These are phyloP conservation scores for Anthoptus insignis DNA, from an alignment of 2,888 invertebrate species.

Conservation along the genomic window DNA sequence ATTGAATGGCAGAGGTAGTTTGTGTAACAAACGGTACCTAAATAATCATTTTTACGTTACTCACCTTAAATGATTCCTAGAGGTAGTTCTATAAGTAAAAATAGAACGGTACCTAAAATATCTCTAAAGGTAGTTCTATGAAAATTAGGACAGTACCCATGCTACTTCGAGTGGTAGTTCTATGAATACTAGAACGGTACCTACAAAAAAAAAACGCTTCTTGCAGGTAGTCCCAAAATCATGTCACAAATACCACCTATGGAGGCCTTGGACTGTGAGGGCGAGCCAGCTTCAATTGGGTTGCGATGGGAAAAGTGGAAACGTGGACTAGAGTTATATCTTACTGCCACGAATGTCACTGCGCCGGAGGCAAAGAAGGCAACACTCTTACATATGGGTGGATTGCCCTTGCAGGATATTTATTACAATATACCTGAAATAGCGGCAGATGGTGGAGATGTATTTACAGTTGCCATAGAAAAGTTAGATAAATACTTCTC, in stretches of 20 bases:
- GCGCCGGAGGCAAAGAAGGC: constrained; percentile 20
- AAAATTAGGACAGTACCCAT: not conserved
- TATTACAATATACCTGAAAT: constrained; percentile 38
- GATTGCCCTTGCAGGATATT: constrained; percentile 38
- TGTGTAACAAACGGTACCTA: too few relatives aligned
- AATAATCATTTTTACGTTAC: too few relatives aligned
- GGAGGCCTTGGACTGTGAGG: constrained; percentile 48
- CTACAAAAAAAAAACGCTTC: not conserved
- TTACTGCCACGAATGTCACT: too few relatives aligned
- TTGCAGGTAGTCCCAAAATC: constrained; percentile 2
- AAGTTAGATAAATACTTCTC: constrained; percentile 51
- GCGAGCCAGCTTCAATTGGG: constrained; percentile 33
- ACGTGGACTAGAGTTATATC: too few relatives aligned
- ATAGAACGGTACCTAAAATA: not conserved
- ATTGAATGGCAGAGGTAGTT: too few relatives aligned
- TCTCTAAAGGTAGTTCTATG: not conserved
- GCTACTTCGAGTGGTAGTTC: not conserved
- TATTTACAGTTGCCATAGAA: constrained; percentile 29
- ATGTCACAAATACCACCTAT: constrained; percentile 4
- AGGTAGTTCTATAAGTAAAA: not conserved
- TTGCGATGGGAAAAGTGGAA: constrained; percentile 40
- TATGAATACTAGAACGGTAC: not conserved
- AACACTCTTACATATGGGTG: constrained; percentile 31
- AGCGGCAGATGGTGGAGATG: not conserved
- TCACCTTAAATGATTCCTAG: not conserved